Base-by-base conservation (phyloP, 2,888 invertebrate genomes). In the Cryptocephalus primarius region DNA sequence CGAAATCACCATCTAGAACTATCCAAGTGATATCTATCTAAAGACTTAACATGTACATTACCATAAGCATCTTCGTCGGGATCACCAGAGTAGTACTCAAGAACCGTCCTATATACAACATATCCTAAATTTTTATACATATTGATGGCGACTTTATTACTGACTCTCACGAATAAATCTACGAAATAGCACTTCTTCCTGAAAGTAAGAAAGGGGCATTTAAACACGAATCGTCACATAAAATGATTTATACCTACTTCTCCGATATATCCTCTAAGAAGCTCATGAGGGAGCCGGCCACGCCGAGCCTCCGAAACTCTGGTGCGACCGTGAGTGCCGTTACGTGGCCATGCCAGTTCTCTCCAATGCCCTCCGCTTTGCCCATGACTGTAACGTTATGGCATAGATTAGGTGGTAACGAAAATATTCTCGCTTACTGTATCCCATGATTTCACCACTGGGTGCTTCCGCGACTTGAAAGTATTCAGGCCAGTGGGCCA, bases 331-430 rank as follows among this genome's bases (percentile, higher is more conserved):
- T 95, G 34, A 99, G 73, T 1, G 97, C 97, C 39, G 99, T 99
- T 9, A 99, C 97, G 73, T 99, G 99, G 1, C 99, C 99, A 75
- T 99, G 99, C 95, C 95, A 99, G 65, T 93, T 88, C 58, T 95
- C 93, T 43, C 87, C 85, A 56, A 82, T 82, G 0, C 99, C 99
- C 74, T 99, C 99, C 0, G 95, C 90, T 73, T 99, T 99, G 34
- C 97, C 97, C 96, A 99, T 97, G 45, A 99, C 95, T 96, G 65
- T 53, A 78, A 71, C 13, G 40, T 4, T 36, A 22, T 9, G 34
- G n/a, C 9, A 8, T 10, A 33, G 34, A 40, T 34, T 10, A 45
- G 45, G 36, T 13, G 33, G 40, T 33, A 33, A 36, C 40, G 33
- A 33, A 38, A 36, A 12, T 31, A 42, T 31, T 39, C 12, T 49